Percentiles rank a stretch among this genome's conserved stretches.
These are phyloP conservation scores for Achlya flavicornis DNA, from an alignment of 2,888 invertebrate genomes.

Conservation along the genomic window DNA sequence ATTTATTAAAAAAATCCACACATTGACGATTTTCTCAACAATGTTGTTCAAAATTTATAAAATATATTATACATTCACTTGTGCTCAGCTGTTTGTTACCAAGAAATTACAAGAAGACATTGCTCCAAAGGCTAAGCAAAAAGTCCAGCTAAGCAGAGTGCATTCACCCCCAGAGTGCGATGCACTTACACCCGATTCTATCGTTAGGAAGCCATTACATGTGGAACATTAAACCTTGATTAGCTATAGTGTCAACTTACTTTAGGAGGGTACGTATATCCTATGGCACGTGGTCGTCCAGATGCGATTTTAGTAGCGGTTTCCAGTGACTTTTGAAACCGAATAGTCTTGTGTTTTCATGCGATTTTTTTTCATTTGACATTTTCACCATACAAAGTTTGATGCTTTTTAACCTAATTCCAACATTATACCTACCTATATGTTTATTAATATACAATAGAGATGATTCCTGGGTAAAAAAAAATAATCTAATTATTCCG, in stretches of 20 bases:
- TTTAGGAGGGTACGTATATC: not conserved
- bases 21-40: too few relatives aligned
- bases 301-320: not conserved
- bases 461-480: too few relatives aligned
- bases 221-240: constrained; percentile 46
- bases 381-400: too few relatives aligned
- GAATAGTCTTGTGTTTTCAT: not conserved
- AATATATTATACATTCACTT: too few relatives aligned
- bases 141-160: constrained; percentile 43
- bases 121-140: constrained; percentile 43
- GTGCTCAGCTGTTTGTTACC: not conserved
- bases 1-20: too few relatives aligned
- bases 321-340: not conserved
- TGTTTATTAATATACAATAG: too few relatives aligned
- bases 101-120: constrained; percentile 31
- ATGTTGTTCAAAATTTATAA: too few relatives aligned
- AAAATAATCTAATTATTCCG: too few relatives aligned
- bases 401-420: too few relatives aligned
- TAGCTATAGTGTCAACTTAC: constrained; percentile 16
- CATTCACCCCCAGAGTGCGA: constrained; percentile 62
- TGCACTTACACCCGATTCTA: constrained; percentile 60
- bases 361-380: too few relatives aligned
- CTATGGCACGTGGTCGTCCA: not conserved
- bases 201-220: constrained; percentile 33
- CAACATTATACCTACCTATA: too few relatives aligned